Percentiles rank a stretch among this genome's conserved stretches.
phyloP scores from a whole-genome alignment of 64 coral and sea anemone species.

The Hydrozoanthus tunicans region DNA sequence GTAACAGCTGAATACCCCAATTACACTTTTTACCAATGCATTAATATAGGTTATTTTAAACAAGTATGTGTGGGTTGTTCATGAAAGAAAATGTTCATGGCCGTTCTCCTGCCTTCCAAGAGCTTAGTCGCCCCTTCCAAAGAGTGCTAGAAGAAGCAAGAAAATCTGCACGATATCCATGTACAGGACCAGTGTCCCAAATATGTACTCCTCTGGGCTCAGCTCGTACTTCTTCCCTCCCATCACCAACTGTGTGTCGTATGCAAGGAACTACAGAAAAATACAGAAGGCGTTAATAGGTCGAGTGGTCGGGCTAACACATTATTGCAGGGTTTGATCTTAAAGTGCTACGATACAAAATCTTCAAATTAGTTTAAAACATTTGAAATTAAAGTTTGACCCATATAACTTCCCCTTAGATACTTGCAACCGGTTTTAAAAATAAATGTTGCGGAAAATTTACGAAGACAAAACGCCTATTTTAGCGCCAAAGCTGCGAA shows the following conservation, averaged over 20 bases:
- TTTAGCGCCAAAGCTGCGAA: too few species aligned
- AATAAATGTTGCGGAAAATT: too few species aligned
- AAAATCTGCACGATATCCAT: slow-evolving; percentile 96
- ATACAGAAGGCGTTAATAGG: background rate
- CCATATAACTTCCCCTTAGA: too few species aligned
- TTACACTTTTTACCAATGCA: background rate
- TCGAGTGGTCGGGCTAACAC: too few species aligned
- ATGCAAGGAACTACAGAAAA: slow-evolving; percentile 85
- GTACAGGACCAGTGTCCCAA: slow-evolving; percentile 90
- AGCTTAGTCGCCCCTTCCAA: slow-evolving; percentile 67
- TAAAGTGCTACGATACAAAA: too few species aligned
- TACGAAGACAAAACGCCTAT: too few species aligned
- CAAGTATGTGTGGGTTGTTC: background rate
- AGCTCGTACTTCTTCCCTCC: slow-evolving; percentile 95
- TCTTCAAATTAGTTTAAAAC: too few species aligned
- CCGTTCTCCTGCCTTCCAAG: background rate
- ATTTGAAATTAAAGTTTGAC: too few species aligned
- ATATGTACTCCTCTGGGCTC: slow-evolving; percentile 97
- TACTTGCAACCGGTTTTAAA: too few species aligned
- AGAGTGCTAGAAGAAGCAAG: slow-evolving; percentile 80
- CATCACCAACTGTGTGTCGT: slow-evolving; percentile 95
- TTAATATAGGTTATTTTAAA: background rate
- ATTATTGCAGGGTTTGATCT: background rate
- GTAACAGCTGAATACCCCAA: background rate
- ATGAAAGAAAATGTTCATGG: background rate